These are phyloP conservation scores for Phallusia fumigata DNA, from an alignment of 23 tunicate species.

Conservation along the genomic window DNA sequence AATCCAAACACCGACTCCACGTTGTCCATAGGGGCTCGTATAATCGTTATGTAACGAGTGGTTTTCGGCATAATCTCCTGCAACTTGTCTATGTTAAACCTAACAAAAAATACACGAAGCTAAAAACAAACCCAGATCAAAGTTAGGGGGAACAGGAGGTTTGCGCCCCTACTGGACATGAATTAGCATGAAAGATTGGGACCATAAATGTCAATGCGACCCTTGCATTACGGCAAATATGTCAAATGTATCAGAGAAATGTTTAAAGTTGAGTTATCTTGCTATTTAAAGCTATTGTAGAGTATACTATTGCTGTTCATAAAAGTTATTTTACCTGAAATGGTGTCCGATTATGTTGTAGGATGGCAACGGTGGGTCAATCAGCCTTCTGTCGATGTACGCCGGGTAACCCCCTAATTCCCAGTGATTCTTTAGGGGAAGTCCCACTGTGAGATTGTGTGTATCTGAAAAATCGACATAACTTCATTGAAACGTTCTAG, in stretches of 20 bases:
- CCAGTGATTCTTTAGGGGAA: constrained; percentile 96
- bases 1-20: constrained; percentile 99
- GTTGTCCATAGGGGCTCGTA: constrained; percentile 96
- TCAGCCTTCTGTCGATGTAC: constrained; percentile 90
- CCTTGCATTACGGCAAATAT: no score
- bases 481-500: no score
- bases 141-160: no score
- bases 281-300: not conserved
- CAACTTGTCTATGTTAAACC: constrained; percentile 82
- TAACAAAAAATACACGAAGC: constrained; percentile 17
- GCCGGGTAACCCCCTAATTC: constrained; percentile 99
- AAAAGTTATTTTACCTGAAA: constrained; percentile 93
- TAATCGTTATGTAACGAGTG: constrained; percentile 93
- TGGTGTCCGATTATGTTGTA: constrained; percentile 99
- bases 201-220: no score
- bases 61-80: constrained; percentile 67
- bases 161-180: no score
- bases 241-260: no score
- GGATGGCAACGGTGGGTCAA: constrained; percentile 89
- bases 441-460: constrained; percentile 93
- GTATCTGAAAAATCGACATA: no score
- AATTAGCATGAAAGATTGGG: no score
- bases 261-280: no score
- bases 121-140: no score
- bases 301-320: no score